Conservation (phyloP, 2,113 vertebrate species). For the Sorex fumeus region DNA sequence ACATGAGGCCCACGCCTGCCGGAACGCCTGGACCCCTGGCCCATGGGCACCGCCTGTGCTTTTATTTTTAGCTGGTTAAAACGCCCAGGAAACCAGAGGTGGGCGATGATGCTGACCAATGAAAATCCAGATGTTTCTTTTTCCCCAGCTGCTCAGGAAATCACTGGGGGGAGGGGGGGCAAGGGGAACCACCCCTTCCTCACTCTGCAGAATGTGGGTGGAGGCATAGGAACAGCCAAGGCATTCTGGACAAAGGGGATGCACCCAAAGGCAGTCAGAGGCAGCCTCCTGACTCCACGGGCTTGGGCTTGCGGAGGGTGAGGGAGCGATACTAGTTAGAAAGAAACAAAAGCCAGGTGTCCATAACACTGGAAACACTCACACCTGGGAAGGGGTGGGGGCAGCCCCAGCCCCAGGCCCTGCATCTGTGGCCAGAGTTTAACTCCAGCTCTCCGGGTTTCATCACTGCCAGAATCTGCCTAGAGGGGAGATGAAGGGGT, state of each 20-base stretch:
- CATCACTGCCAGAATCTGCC: not conserved
- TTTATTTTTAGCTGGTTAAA: conserved; percentile 4
- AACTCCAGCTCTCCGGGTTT: rapidly evolving
- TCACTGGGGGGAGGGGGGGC: not conserved
- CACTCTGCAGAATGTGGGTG: not conserved
- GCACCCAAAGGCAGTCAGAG: not conserved
- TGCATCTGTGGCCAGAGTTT: too few species aligned
- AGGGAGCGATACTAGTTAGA: not conserved
- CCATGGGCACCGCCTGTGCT: not conserved
- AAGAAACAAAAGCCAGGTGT: not conserved
- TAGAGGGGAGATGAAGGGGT: not conserved
- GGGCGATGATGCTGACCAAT: not conserved
- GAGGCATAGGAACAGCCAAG: too few species aligned
- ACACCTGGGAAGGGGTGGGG: not conserved
- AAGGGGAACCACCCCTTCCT: not conserved
- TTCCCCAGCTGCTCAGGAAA: not conserved
- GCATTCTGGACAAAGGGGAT: too few species aligned
- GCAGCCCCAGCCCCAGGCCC: not conserved
- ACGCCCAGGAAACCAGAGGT: conserved; percentile 5
- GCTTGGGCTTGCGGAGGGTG: too few species aligned
- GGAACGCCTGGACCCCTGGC: conserved; percentile 54
- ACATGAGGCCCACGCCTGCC: conserved; percentile 62
- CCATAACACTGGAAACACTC: not conserved
- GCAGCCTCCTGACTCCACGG: not conserved
- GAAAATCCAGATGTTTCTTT: not conserved